A percentile compares a stretch with the other conserved stretches of the same genome.
These are phyloP conservation scores for Stramonita haemastoma DNA, from an alignment of 2,888 invertebrate genomes.

Conservation along the genomic window DNA sequence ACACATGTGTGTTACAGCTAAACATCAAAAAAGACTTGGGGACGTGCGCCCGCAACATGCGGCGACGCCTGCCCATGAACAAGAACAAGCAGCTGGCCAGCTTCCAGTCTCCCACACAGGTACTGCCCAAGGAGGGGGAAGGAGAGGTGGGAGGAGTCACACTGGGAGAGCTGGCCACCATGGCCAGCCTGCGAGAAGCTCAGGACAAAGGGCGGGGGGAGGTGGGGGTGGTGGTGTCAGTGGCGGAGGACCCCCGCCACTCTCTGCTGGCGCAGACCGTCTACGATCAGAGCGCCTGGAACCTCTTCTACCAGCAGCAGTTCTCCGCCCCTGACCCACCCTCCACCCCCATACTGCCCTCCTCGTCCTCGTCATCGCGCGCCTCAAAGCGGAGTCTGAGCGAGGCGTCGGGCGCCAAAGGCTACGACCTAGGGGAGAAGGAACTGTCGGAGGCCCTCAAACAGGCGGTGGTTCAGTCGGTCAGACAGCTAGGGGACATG, in stretches of 20 bases:
- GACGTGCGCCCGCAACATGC: slow-evolving; percentile 52
- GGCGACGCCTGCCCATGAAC: slow-evolving; percentile 45
- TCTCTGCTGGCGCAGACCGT: slow-evolving; percentile 44
- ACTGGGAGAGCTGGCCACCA: slow-evolving; percentile 50
- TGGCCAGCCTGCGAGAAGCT: slow-evolving; percentile 50
- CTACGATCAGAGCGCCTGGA: slow-evolving; percentile 42
- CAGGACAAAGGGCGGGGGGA: slow-evolving; percentile 47
- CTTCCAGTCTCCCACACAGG: slow-evolving; percentile 33
- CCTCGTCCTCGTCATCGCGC: not conserved
- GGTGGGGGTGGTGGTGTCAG: slow-evolving; percentile 43
- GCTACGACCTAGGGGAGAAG: slow-evolving; percentile 20
- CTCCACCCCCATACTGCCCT: not conserved
- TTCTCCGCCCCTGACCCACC: slow-evolving; percentile 22
- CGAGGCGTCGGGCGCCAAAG: slow-evolving; percentile 13
- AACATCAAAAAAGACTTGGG: slow-evolving; percentile 52
- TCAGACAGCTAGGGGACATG: not conserved
- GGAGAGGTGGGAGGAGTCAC: slow-evolving; percentile 40
- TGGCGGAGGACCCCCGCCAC: slow-evolving; percentile 49
- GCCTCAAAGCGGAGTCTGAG: slow-evolving; percentile 30
- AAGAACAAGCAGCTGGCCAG: slow-evolving; percentile 35
- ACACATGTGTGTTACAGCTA: slow-evolving; percentile 41
- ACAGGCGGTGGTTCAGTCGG: slow-evolving; percentile 7
- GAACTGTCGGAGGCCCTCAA: slow-evolving; percentile 28
- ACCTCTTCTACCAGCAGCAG: slow-evolving; percentile 39
- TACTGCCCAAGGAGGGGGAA: slow-evolving; percentile 18